phyloP scores from a whole-genome alignment of 2,113 vertebrate genomes.

The Castor canadensis region DNA sequence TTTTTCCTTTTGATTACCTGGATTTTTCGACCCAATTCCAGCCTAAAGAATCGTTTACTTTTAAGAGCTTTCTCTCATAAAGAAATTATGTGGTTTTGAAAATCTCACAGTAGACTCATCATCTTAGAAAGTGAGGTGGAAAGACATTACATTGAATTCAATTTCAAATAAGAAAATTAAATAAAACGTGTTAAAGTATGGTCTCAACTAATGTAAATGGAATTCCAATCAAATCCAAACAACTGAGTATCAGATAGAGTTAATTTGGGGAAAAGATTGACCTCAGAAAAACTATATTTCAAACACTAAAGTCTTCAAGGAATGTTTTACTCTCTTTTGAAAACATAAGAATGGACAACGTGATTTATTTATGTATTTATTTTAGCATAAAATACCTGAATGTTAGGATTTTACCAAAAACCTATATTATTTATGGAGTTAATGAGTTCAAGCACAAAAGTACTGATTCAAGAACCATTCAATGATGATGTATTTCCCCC shows the following conservation, averaged over 20 bases:
- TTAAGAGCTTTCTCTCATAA: not conserved
- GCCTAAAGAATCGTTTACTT: not conserved
- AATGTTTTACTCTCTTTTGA: not conserved
- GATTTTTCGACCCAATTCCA: slow-evolving; percentile 1
- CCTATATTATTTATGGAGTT: not conserved
- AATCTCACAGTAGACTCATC: not conserved
- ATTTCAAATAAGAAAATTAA: slow-evolving; percentile 53
- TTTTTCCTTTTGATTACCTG: not conserved
- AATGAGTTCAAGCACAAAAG: slow-evolving; percentile 5
- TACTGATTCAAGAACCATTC: not conserved
- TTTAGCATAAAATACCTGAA: slow-evolving; percentile 18
- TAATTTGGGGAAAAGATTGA: not conserved
- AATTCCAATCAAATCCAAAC: not conserved
- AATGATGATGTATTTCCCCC: not conserved
- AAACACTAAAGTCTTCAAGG: not conserved
- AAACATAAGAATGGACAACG: not conserved
- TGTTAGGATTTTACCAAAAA: slow-evolving; percentile 11
- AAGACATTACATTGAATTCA: not conserved
- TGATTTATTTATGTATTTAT: not conserved
- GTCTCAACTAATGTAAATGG: not conserved
- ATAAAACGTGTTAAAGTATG: not conserved
- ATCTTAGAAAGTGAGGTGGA: not conserved
- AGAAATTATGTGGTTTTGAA: not conserved
- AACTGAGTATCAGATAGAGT: slow-evolving; percentile 23
- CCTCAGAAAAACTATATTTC: slow-evolving; percentile 10